phyloP scores from a whole-genome alignment of 2,888 invertebrate species.

The Macrostomum cliftonense region DNA sequence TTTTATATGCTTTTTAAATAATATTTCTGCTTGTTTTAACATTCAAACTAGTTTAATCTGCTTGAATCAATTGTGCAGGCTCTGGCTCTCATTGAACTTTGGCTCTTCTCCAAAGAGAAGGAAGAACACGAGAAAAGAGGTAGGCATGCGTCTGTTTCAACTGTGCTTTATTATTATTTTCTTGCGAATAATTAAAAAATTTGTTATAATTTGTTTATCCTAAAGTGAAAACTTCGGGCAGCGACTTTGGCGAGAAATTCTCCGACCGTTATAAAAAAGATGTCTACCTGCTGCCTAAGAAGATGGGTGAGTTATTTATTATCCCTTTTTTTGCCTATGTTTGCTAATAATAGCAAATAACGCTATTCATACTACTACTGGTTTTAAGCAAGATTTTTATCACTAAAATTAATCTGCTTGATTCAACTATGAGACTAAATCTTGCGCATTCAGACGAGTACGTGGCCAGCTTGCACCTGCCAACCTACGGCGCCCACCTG shows the following conservation, averaged over 20 bases:
- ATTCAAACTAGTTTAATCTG: too few relatives aligned
- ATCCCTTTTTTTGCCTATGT: neutral
- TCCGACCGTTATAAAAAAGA: slow-evolving; percentile 80
- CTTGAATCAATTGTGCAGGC: slow-evolving; percentile 42
- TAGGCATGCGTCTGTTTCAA: too few relatives aligned
- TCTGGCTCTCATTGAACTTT: slow-evolving; percentile 80
- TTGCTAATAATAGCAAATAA: neutral
- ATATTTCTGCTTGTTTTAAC: too few relatives aligned
- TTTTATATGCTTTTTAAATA: too few relatives aligned
- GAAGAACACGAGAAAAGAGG: slow-evolving; percentile 26
- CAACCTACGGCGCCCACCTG: slow-evolving; percentile 87
- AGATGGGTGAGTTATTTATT: slow-evolving; percentile 57
- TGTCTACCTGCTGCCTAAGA: slow-evolving; percentile 87
- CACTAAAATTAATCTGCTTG: too few relatives aligned
- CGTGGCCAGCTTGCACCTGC: slow-evolving; percentile 83
- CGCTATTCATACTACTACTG: too few relatives aligned
- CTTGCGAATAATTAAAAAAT: neutral
- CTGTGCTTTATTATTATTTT: too few relatives aligned
- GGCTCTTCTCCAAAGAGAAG: slow-evolving; percentile 51
- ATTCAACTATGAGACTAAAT: too few relatives aligned
- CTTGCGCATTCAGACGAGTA: slow-evolving; percentile 83
- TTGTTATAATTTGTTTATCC: neutral
- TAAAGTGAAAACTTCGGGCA: too few relatives aligned
- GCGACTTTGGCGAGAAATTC: slow-evolving; percentile 39
- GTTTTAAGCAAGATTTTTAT: neutral